phyloP scores from a whole-genome alignment of 2,113 vertebrate species.

The Cyanocitta stelleri region DNA sequence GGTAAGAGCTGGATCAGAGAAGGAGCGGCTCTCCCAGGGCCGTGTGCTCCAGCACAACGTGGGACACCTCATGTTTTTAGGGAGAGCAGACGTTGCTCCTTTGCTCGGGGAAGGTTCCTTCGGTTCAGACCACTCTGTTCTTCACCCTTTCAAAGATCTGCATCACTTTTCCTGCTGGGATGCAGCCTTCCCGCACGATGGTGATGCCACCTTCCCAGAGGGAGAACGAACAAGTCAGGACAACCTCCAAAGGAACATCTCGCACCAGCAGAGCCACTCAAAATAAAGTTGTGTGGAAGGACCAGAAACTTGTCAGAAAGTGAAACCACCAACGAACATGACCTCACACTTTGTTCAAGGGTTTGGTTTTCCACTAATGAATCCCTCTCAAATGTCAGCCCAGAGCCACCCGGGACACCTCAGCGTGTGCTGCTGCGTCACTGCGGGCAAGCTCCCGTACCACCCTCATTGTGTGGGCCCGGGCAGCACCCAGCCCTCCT shows the following conservation, averaged over 20 bases:
- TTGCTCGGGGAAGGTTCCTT: neutral
- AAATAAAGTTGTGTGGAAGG: neutral
- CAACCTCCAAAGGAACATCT: neutral
- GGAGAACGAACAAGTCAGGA: neutral
- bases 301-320: neutral
- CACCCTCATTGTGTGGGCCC: neutral
- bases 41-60: fast-evolving
- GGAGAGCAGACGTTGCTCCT: neutral
- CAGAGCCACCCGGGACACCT: neutral
- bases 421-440: neutral
- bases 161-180: conserved; percentile 78
- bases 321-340: neutral
- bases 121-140: neutral
- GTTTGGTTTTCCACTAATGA: neutral
- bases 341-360: neutral
- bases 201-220: conserved; percentile 72
- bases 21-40: neutral
- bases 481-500: neutral
- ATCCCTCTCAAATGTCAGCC: neutral
- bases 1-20: neutral
- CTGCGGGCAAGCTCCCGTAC: neutral
- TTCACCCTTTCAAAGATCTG: conserved; percentile 84
- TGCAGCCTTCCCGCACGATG: conserved; percentile 84
- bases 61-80: fast-evolving
- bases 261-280: neutral